Percentiles rank a stretch among this genome's conserved stretches.
Conservation (phyloP, 1,140 invertebrate genomes). For the Hycleus cichorii region DNA sequence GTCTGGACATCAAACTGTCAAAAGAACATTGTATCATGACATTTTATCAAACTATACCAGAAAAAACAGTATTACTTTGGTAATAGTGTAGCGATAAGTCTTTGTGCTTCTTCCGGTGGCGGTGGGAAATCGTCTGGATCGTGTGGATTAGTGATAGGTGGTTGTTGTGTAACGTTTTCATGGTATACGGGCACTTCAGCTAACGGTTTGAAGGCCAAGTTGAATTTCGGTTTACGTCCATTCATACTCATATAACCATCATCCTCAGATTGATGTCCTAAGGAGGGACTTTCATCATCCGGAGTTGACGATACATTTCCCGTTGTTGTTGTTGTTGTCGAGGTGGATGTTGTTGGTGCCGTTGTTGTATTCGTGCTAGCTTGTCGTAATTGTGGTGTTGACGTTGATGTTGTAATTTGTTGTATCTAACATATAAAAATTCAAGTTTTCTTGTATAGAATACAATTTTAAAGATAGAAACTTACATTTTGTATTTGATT, state of each 20-base stretch:
- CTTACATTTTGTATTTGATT: constrained; percentile 40
- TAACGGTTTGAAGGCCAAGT: constrained; percentile 57
- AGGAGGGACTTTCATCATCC: constrained; percentile 64
- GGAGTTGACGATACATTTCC: constrained; percentile 42
- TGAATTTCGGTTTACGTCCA: constrained; percentile 66
- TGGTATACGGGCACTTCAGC: constrained; percentile 53
- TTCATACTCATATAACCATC: constrained; percentile 87
- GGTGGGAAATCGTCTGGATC: constrained; percentile 52
- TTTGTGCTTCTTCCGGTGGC: constrained; percentile 64
- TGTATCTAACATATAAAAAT: constrained; percentile 25
- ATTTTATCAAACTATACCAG: too few species aligned
- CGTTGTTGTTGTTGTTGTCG: constrained; percentile 2
- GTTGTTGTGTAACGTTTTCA: constrained; percentile 35
- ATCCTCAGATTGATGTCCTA: constrained; percentile 75
- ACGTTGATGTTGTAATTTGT: constrained; percentile 29
- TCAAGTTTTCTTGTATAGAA: too few species aligned
- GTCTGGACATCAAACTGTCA: too few species aligned
- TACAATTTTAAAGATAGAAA: neutral
- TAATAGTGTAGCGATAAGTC: constrained; percentile 63
- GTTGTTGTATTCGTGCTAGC: constrained; percentile 42
- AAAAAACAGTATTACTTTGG: constrained; percentile 51
- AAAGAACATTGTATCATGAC: too few species aligned
- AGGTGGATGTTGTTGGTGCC: constrained; percentile 1
- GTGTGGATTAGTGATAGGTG: constrained; percentile 18
- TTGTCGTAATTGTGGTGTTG: constrained; percentile 36